Percentiles rank a stretch among this genome's conserved stretches.
Evolutionary conservation across 2,113 vertebrate genomes (phyloP).

Genomic region (Columba livia): DNA sequence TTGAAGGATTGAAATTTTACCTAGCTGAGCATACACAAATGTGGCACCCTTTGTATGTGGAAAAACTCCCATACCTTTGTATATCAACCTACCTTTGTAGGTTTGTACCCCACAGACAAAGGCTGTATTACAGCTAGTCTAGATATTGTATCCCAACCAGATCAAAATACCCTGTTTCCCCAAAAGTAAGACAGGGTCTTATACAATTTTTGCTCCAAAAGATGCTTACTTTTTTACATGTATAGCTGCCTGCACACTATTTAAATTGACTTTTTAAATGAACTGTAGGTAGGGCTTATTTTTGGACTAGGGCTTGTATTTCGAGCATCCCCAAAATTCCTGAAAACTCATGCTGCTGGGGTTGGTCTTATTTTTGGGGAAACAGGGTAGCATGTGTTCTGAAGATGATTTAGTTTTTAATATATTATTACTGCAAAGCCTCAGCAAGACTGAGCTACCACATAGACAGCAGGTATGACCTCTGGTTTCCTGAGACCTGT

Average conservation of each 20-base stretch:
- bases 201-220: too few species aligned
- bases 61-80: neutral
- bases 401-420: neutral
- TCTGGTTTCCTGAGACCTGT: neutral
- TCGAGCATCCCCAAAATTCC: too few species aligned
- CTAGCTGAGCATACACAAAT: neutral
- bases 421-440: neutral
- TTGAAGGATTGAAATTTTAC: neutral
- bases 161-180: neutral
- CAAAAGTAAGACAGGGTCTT: too few species aligned
- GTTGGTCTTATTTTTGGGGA: too few species aligned
- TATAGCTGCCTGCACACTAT: too few species aligned
- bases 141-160: neutral
- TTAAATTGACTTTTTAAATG: too few species aligned
- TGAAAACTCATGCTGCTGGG: too few species aligned
- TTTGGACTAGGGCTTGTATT: too few species aligned
- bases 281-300: too few species aligned
- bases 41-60: rapidly evolving
- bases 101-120: neutral
- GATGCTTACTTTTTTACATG: too few species aligned
- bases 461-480: rapidly evolving
- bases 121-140: neutral
- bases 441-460: neutral
- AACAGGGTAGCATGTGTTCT: neutral
- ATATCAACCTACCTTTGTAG: neutral